A percentile compares a stretch with the other conserved stretches of the same genome.
These are phyloP conservation scores for Syngnathus scovelli DNA, from an alignment of 2,113 vertebrate species.

Conservation along the genomic window DNA sequence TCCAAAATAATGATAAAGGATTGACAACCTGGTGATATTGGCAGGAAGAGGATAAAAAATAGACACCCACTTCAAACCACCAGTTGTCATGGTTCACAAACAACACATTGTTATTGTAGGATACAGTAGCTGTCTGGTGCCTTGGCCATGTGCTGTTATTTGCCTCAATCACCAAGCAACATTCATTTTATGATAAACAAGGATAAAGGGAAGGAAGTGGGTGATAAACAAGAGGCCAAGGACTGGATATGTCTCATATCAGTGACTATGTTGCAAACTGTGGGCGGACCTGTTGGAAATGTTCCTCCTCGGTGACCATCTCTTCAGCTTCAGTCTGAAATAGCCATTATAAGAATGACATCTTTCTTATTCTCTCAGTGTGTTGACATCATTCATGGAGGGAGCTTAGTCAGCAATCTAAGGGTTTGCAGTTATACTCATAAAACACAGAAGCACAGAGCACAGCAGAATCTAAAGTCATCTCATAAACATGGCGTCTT, in stretches of 20 bases:
- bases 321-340: constrained; percentile 24
- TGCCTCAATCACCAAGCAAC: constrained; percentile 22
- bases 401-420: constrained; percentile 30
- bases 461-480: constrained; percentile 2
- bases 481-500: constrained; percentile 14
- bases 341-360: constrained; percentile 54
- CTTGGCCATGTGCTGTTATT: constrained; percentile 32
- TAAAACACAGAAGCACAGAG: constrained; percentile 14
- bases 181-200: constrained; percentile 22
- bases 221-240: constrained; percentile 23
- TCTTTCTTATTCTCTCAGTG: constrained; percentile 15
- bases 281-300: constrained; percentile 39
- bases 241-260: constrained; percentile 14
- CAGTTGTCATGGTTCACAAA: constrained; percentile 59
- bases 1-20: constrained; percentile 28
- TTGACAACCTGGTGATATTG: constrained; percentile 10
- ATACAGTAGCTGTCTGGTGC: constrained; percentile 28
- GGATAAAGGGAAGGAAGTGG: constrained; percentile 12
- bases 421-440: constrained; percentile 9
- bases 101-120: constrained; percentile 58
- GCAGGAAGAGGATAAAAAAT: constrained; percentile 29
- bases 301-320: neutral
- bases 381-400: constrained; percentile 18
- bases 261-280: constrained; percentile 17
- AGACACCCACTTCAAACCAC: constrained; percentile 49